These are phyloP conservation scores for Cryptomyrus ogoouensis DNA, from an alignment of 2,113 vertebrate genomes.

Conservation along the genomic window DNA sequence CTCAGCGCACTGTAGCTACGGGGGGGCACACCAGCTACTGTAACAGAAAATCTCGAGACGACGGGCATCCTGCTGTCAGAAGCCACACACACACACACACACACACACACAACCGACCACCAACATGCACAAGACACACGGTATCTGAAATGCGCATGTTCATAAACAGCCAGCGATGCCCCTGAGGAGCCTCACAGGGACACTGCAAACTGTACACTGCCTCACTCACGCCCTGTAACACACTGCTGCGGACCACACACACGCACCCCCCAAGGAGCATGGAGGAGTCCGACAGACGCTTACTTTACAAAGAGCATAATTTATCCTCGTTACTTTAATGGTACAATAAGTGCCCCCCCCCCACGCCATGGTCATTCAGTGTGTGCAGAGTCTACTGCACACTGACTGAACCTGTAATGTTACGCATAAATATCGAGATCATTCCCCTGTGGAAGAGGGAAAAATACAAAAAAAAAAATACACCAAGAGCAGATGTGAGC, in stretches of 20 bases:
- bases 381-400: not conserved
- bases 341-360: slow-evolving; percentile 22
- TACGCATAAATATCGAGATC: slow-evolving; percentile 3
- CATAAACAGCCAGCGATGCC: not conserved
- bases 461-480: not conserved
- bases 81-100: not conserved
- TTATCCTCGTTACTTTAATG: slow-evolving; percentile 24
- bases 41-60: not conserved
- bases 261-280: not conserved
- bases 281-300: not conserved
- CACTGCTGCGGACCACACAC: not conserved
- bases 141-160: not conserved
- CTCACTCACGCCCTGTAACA: not conserved
- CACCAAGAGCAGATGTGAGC: not conserved
- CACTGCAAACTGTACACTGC: not conserved
- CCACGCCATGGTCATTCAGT: not conserved
- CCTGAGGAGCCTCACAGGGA: not conserved
- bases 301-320: slow-evolving; percentile 31
- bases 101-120: not conserved
- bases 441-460: not conserved
- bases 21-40: not conserved
- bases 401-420: not conserved
- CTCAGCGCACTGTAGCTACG: slow-evolving; percentile 13
- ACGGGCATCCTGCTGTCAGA: not conserved
- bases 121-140: not conserved